phyloP scores from a whole-genome alignment of 2,113 vertebrate species.

The Erythrocercus mccallii region DNA sequence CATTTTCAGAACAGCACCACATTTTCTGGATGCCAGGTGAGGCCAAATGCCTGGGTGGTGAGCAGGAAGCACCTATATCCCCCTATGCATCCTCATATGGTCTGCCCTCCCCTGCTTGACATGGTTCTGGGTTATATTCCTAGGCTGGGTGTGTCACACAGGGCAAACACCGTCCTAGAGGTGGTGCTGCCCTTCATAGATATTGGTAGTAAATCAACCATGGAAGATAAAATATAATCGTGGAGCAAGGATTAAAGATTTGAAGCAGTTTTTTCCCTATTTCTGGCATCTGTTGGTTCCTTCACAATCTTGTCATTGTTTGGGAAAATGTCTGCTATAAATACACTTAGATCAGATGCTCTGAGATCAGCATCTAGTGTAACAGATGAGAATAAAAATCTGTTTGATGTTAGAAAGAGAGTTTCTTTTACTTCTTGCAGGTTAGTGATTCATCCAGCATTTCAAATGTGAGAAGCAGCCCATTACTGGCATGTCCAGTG shows the following conservation, averaged over 20 bases:
- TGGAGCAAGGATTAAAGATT: background rate
- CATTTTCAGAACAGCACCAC: background rate
- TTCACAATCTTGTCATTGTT: background rate
- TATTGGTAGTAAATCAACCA: background rate
- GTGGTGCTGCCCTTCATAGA: background rate
- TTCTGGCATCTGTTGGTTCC: background rate
- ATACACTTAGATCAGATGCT: constrained; percentile 4
- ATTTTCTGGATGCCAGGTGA: background rate
- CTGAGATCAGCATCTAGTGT: background rate
- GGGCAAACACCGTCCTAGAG: background rate
- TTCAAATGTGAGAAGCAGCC: background rate
- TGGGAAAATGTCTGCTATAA: constrained; percentile 14
- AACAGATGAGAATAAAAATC: background rate
- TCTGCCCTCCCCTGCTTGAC: background rate
- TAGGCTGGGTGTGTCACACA: background rate
- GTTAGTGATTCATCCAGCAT: background rate
- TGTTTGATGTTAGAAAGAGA: background rate
- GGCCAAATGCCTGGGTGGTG: background rate
- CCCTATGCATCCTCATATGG: accelerated
- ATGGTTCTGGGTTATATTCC: background rate
- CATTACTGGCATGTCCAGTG: background rate
- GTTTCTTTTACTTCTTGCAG: background rate
- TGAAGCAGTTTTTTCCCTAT: background rate
- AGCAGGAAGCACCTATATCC: background rate
- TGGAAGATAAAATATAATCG: background rate